Evolutionary conservation across 2,797 vertebrate genomes (phyloP).

Genomic region (Lutjanus campechanus): DNA sequence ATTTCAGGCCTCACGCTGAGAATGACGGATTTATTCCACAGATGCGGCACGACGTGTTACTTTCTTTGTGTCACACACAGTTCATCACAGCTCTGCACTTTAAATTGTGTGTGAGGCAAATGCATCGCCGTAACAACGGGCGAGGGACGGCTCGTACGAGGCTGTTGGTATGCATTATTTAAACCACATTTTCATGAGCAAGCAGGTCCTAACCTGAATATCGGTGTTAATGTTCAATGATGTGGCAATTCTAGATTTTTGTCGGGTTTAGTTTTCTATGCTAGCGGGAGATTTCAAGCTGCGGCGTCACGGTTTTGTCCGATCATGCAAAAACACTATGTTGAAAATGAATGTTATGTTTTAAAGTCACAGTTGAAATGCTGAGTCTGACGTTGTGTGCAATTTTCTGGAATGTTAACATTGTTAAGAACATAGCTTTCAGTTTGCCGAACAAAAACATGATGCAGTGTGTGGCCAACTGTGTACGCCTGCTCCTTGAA

Average conservation of each 20-base stretch:
- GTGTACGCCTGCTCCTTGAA: slow-evolving; percentile 32
- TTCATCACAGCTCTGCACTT: slow-evolving; percentile 69
- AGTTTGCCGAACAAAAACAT: background rate
- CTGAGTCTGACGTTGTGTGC: slow-evolving; percentile 24
- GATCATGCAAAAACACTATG: slow-evolving; percentile 1
- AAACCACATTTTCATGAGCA: slow-evolving; percentile 2
- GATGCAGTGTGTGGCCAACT: background rate
- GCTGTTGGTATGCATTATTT: slow-evolving; percentile 44
- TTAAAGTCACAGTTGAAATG: background rate
- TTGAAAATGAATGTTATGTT: slow-evolving; percentile 21
- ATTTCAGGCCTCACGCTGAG: slow-evolving; percentile 51
- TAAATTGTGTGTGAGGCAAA: slow-evolving; percentile 42
- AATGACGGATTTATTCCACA: slow-evolving; percentile 5
- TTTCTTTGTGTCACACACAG: slow-evolving; percentile 18
- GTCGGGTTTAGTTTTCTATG: slow-evolving; percentile 10
- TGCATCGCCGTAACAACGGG: background rate
- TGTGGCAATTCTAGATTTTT: background rate
- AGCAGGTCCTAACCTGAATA: slow-evolving; percentile 28
- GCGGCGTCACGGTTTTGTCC: background rate
- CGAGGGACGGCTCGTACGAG: background rate
- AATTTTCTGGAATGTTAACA: background rate
- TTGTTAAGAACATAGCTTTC: background rate
- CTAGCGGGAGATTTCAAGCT: background rate
- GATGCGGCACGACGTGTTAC: slow-evolving; percentile 42
- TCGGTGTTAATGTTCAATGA: slow-evolving; percentile 27